These are phyloP conservation scores for Helarctos malayanus DNA, from an alignment of 2,797 vertebrate species.

Conservation along the genomic window DNA sequence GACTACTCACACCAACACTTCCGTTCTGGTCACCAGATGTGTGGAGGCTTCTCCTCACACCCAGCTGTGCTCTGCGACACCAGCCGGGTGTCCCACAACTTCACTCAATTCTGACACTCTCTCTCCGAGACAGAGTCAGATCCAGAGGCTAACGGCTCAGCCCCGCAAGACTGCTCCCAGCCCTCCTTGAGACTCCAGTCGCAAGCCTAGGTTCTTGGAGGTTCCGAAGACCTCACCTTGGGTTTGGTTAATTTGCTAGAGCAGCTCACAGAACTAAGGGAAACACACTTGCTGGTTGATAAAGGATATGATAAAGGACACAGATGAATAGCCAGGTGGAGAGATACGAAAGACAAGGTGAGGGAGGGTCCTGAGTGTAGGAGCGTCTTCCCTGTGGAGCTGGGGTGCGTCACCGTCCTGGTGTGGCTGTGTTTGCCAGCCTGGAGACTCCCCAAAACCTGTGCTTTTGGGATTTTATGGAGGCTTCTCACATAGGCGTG, in stretches of 20 bases:
- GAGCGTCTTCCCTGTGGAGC: background rate
- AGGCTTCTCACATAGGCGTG: accelerated
- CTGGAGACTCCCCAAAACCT: background rate
- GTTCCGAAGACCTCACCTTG: background rate
- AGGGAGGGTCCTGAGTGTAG: background rate
- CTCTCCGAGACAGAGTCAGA: background rate
- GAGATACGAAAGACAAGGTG: no score
- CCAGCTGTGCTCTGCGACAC: background rate
- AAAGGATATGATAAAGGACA: background rate
- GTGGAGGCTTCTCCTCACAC: accelerated
- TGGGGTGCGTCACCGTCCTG: accelerated
- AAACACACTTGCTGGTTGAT: background rate
- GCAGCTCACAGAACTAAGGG: background rate
- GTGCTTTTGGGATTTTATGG: background rate
- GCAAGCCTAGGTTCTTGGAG: background rate
- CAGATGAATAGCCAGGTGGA: background rate
- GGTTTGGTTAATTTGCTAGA: background rate
- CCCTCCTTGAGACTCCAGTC: background rate
- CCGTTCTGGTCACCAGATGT: background rate
- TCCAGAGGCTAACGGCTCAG: background rate
- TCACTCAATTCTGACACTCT: accelerated
- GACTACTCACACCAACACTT: background rate
- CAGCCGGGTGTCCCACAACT: background rate
- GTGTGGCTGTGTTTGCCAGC: background rate
- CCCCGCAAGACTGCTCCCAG: background rate